Percentiles rank a stretch among this genome's conserved stretches.
Evolutionary conservation across 1,140 invertebrate genomes (phyloP).

Genomic region (Ectropis grisescens): DNA sequence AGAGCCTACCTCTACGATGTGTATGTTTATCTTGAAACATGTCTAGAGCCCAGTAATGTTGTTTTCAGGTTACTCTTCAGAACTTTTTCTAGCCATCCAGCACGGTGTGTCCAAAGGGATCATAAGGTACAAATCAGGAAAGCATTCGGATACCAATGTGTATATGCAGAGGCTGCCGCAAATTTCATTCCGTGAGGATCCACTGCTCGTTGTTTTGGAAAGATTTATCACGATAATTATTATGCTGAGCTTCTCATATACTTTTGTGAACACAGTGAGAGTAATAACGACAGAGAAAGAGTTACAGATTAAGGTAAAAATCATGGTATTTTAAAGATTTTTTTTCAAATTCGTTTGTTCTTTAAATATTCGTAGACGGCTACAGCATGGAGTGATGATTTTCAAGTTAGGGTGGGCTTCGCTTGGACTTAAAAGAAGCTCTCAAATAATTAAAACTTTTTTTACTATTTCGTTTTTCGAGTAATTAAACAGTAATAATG

Average conservation of each 20-base stretch:
- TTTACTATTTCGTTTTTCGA: too few relatives aligned
- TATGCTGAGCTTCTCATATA: conserved; percentile 83
- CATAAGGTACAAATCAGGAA: conserved; percentile 61
- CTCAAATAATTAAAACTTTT: too few relatives aligned
- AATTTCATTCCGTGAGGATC: conserved; percentile 79
- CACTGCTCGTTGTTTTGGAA: conserved; percentile 76
- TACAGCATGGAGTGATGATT: too few relatives aligned
- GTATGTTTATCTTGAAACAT: too few relatives aligned
- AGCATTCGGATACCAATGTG: conserved; percentile 41
- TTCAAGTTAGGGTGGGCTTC: too few relatives aligned
- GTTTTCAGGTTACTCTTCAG: conserved; percentile 74
- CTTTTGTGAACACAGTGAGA: conserved; percentile 83
- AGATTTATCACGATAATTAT: conserved; percentile 83
- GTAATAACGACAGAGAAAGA: conserved; percentile 75
- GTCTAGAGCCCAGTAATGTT: too few relatives aligned
- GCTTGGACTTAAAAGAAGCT: too few relatives aligned
- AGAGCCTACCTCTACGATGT: too few relatives aligned
- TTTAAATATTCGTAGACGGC: too few relatives aligned
- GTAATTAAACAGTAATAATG: too few relatives aligned
- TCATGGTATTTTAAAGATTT: too few relatives aligned
- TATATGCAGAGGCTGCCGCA: conserved; percentile 81
- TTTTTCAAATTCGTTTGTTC: too few relatives aligned
- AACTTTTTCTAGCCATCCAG: conserved; percentile 80
- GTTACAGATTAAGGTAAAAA: conserved; percentile 73
- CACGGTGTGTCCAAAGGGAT: conserved; percentile 74